phyloP scores from a whole-genome alignment of 1,140 invertebrate genomes.

The Ips nitidus region DNA sequence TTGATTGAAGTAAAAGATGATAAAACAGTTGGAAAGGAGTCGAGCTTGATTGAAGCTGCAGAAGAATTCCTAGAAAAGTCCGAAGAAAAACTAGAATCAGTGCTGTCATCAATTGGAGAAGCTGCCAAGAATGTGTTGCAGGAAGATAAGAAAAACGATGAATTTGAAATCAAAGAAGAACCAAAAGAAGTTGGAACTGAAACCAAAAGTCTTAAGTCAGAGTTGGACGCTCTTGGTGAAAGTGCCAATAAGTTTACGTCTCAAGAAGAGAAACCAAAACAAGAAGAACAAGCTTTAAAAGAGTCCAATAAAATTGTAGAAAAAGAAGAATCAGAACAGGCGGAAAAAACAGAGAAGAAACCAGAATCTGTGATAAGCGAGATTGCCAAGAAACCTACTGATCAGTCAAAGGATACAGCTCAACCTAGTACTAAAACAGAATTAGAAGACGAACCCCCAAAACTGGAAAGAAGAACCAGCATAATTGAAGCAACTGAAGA shows the following conservation, averaged over 20 bases:
- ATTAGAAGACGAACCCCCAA: background rate
- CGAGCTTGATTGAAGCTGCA: constrained; percentile 6
- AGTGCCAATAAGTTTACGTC: background rate
- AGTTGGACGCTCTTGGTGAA: background rate
- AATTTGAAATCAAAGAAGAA: constrained; percentile 1
- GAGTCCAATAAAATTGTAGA: background rate
- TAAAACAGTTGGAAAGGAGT: background rate
- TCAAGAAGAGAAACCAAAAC: background rate
- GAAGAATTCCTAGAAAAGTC: constrained; percentile 16
- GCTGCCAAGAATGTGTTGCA: background rate
- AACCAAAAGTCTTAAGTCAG: background rate
- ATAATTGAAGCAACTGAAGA: constrained; percentile 14
- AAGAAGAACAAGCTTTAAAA: background rate
- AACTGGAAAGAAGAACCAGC: constrained; percentile 10
- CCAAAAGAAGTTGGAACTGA: background rate
- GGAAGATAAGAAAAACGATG: background rate
- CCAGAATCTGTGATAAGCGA: background rate
- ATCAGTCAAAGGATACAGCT: no score
- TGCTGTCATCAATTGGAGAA: constrained; percentile 3
- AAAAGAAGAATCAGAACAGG: background rate
- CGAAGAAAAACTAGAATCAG: constrained; percentile 7
- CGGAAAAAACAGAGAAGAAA: background rate
- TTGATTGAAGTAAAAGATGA: background rate
- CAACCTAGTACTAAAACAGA: no score
- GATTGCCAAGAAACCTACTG: background rate